Base-by-base conservation (phyloP, 2,888 invertebrate genomes). In the Agrotis puta region DNA sequence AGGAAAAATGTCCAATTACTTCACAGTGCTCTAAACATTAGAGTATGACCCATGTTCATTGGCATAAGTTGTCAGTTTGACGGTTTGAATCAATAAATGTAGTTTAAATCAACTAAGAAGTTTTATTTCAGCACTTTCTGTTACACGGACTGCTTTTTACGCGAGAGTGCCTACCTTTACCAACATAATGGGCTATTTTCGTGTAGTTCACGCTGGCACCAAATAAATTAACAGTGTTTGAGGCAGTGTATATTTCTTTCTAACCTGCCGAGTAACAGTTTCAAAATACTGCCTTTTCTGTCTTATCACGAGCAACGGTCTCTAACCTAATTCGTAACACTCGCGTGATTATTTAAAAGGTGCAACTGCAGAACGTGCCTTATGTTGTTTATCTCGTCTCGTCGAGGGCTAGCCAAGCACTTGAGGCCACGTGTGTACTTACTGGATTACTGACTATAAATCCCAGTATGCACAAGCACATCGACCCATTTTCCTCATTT, bases 341-440 rank as follows among this genome's bases (percentile, higher is more conserved):
- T 43, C 24, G 13, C n/a, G 43, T 66, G 2, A 39, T 61, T 72
- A 45, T 57, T 51, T 57, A 61, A 57, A 70, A 51, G 45, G n/a
- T 43, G 48, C 20, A 59, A 70, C 3, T 69, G 20, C 33, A 45
- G 13, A 59, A 54, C n/a, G 39, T 66, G 43, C 11, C 16, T 53
- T 27, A 7, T 53, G 22, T 11, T 63, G 27, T 57, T 67, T 70
- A 77, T 65, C 77, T 68, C 22, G 64, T 64, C 61, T 62, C 27
- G 24, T 59, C 11, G 20, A 2, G 59, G 22, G 22, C 64, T 66
- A 71, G 24, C 11, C 43, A 20, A 61, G 61, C 66, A 79, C 66
- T 72, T 51, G 59, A 67, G 43, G n/a, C 61, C 83, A 79, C 61
- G 67, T 72, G 53, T 64, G 18, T 48, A 61, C 56, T 5, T 57